Evolutionary conservation across 2,113 vertebrate species (phyloP).

Genomic region (Nothoprocta pentlandii): DNA sequence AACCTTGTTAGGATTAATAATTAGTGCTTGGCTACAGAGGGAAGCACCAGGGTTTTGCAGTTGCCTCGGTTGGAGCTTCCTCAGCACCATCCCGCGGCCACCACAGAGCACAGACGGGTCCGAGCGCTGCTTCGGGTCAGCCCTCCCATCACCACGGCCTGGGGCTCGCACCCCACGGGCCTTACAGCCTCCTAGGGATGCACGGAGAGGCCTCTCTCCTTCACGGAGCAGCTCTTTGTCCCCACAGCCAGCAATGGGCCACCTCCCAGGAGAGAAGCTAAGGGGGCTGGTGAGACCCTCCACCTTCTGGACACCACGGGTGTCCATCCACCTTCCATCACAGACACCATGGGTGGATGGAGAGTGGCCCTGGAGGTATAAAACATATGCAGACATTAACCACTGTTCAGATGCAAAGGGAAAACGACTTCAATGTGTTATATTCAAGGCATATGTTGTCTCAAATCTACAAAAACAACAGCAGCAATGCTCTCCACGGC

Average conservation of each 20-base stretch:
- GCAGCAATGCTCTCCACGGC: neutral
- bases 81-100: neutral
- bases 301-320: too few species aligned
- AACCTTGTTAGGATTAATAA: neutral
- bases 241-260: neutral
- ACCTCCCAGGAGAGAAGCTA: neutral
- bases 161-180: neutral
- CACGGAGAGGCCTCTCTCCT: too few species aligned
- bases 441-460: neutral
- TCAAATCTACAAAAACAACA: neutral
- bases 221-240: neutral
- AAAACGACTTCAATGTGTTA: neutral
- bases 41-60: neutral
- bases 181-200: neutral
- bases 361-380: neutral
- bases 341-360: fast-evolving
- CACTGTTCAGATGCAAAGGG: neutral
- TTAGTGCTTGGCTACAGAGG: neutral
- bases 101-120: fast-evolving
- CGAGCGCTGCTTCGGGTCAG: neutral
- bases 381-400: neutral
- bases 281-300: neutral
- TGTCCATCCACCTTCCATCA: too few species aligned
- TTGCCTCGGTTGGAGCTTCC: neutral
- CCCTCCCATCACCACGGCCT: neutral